A percentile compares a stretch with the other conserved stretches of the same genome.
phyloP scores from a whole-genome alignment of 2,888 invertebrate species.

The Melanargia galathea region DNA sequence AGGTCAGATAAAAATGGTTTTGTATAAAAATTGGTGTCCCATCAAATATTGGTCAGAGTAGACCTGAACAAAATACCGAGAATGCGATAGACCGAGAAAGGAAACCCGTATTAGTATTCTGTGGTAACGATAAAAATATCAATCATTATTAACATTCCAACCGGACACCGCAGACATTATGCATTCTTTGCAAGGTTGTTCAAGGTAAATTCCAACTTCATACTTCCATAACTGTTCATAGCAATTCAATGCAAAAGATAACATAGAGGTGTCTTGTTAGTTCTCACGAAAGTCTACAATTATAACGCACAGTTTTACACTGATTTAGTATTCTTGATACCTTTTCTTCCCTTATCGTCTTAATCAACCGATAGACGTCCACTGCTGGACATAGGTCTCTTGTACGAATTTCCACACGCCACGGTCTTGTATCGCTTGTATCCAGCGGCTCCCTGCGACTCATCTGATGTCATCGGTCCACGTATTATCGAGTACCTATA shows the following conservation, averaged over 20 bases:
- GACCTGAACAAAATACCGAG: neutral
- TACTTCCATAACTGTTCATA: slow-evolving; percentile 4
- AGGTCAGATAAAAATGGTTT: neutral
- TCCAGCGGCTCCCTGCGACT: too few species aligned
- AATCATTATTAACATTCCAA: slow-evolving; percentile 9
- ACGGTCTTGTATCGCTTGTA: too few species aligned
- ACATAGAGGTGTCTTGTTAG: slow-evolving; percentile 1
- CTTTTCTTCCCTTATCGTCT: neutral
- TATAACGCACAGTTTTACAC: neutral
- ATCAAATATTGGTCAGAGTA: neutral
- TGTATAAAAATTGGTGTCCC: neutral
- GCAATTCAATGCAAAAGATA: slow-evolving; percentile 12
- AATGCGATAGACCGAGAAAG: neutral
- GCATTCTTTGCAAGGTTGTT: slow-evolving; percentile 29
- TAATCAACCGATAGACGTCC: too few species aligned
- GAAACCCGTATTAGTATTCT: neutral
- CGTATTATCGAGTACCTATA: too few species aligned
- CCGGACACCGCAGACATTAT: slow-evolving; percentile 14
- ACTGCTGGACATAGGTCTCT: too few species aligned
- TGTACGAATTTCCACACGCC: too few species aligned
- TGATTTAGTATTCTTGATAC: neutral
- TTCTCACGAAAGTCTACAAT: slow-evolving; percentile 10
- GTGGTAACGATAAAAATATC: slow-evolving; percentile 9
- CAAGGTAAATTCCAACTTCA: slow-evolving; percentile 25
- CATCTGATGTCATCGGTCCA: too few species aligned